Percentiles rank a stretch among this genome's conserved stretches.
Conservation (phyloP, 2,797 vertebrate species). For the Nyctibius grandis region DNA sequence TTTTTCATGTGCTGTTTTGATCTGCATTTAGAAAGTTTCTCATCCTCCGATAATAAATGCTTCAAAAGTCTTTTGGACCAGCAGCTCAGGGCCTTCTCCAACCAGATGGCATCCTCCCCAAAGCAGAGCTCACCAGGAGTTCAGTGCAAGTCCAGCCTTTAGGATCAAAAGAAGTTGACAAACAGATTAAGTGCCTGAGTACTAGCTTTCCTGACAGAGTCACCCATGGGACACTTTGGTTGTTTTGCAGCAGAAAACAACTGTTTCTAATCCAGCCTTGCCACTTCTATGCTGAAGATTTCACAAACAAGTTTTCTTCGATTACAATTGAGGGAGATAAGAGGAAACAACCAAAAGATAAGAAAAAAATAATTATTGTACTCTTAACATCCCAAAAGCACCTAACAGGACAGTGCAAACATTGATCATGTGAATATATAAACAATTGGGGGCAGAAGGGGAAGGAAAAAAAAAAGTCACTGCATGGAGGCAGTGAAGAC, state of each 20-base stretch:
- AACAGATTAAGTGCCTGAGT: background rate
- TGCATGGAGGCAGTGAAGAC: background rate
- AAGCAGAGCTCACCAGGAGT: background rate
- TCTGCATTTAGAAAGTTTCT: background rate
- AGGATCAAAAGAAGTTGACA: background rate
- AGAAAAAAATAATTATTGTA: background rate
- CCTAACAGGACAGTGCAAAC: background rate
- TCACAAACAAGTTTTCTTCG: background rate
- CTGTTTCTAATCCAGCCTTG: background rate
- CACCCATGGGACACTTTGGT: accelerated
- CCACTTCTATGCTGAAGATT: background rate
- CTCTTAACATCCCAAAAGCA: background rate
- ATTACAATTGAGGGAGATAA: background rate
- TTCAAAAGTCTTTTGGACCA: background rate
- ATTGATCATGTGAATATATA: background rate
- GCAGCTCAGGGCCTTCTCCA: background rate
- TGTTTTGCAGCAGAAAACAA: background rate
- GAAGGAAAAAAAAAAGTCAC: background rate
- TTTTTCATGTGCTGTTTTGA: background rate
- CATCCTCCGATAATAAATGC: background rate
- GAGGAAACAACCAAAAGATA: background rate
- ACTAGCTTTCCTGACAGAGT: background rate
- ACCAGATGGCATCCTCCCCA: accelerated
- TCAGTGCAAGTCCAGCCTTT: accelerated
- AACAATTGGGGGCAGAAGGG: background rate